These are phyloP conservation scores for Mesorhabditis spiculigera DNA, from an alignment of 2,888 invertebrate genomes.

Conservation along the genomic window DNA sequence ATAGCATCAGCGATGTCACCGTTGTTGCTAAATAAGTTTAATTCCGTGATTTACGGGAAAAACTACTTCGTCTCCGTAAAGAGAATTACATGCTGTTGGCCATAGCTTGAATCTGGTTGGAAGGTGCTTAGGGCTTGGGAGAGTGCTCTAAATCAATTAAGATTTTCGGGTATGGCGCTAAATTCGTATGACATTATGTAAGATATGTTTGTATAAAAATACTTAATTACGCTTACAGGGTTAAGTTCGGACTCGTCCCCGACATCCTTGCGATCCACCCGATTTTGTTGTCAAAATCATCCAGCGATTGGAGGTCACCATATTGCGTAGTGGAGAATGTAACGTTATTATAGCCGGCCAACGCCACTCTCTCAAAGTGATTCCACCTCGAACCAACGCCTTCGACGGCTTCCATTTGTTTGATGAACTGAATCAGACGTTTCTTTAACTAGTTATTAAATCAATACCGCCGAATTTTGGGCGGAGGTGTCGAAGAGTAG, in stretches of 20 bases:
- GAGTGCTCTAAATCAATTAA: no score
- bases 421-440: background rate
- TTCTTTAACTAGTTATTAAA: no score
- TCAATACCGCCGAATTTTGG: background rate
- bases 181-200: no score
- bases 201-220: no score
- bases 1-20: no score
- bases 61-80: no score
- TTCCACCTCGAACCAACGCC: background rate
- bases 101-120: no score
- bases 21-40: no score
- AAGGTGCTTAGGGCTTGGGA: no score
- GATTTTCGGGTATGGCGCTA: no score
- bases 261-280: background rate
- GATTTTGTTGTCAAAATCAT: background rate
- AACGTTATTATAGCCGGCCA: background rate
- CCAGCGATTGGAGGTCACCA: background rate
- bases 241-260: background rate
- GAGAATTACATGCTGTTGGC: no score
- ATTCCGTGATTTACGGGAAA: no score
- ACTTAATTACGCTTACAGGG: background rate
- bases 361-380: background rate
- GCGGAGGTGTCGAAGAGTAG: background rate
- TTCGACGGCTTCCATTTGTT: background rate
- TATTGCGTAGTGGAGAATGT: background rate